phyloP scores from a whole-genome alignment of 2,888 invertebrate species.

The Rhagonycha fulva region DNA sequence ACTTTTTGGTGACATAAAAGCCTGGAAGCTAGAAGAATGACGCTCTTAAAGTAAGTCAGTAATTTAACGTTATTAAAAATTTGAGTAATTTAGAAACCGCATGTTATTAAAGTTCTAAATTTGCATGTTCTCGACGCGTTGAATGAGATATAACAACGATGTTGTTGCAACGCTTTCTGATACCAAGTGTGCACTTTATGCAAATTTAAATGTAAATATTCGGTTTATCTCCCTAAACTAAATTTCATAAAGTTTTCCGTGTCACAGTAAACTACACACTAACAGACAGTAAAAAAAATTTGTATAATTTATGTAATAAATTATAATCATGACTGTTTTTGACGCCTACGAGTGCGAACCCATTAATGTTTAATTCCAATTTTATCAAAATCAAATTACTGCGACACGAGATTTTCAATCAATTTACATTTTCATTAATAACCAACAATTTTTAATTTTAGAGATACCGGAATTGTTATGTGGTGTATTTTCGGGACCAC shows the following conservation, averaged over 20 bases:
- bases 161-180: conserved; percentile 21
- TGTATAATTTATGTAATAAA: neutral
- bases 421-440: neutral
- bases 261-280: neutral
- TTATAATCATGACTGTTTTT: neutral
- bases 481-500: too few relatives aligned
- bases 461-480: neutral
- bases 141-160: conserved; percentile 25
- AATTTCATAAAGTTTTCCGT: conserved; percentile 3
- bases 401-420: neutral
- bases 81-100: conserved; percentile 13
- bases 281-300: neutral
- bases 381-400: neutral
- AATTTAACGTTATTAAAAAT: conserved; percentile 11
- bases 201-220: conserved; percentile 24
- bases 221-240: conserved; percentile 7
- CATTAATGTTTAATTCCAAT: neutral
- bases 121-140: conserved; percentile 17
- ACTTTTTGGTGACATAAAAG: neutral
- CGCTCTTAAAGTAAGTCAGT: conserved; percentile 1
- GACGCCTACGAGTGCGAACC: neutral
- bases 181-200: conserved; percentile 24
- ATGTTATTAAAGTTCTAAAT: conserved; percentile 13
- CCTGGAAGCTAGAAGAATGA: neutral
- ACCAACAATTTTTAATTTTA: neutral